Base-by-base conservation (phyloP, 2,888 invertebrate genomes). In the Stenoptilia bipunctidactyla region DNA sequence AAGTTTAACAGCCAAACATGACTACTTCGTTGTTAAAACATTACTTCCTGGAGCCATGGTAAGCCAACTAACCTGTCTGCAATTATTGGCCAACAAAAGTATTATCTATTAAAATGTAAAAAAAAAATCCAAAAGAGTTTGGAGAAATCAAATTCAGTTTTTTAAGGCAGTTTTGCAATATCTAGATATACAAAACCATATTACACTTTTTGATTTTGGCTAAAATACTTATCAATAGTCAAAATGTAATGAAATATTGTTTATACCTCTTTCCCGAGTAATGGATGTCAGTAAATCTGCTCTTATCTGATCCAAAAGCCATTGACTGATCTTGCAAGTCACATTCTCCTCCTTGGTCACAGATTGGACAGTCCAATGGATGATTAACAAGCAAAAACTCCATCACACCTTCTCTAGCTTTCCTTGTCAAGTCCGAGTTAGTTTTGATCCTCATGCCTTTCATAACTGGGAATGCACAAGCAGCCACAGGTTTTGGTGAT, bases 381-480 rank as follows among this genome's bases (percentile, higher is more conserved):
- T 99, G 99, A 66, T 99, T 99, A 45, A 98, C 95, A 15, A 99
- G 85, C 36, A 99, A 84, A 68, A 99, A 99, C 79, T 99, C 99
- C 99, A 99, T 99, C 1, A 99, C 98, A 53, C 98, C 85, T 53
- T 88, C 88, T 9, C 88, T 80, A 1, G 89, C 89, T 66, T 91
- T 82, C 47, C 88, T 88, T 0, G 96, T 96, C 80, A 98, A 86
- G 53, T 96, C 96, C 0, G 98, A 98, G 70, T 99, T 94, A 13
- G 99, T 99, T 73, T 98, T 98, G 13, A 99, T 90, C 50, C 93
- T 89, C 99, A 96, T 96, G n/a, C 98, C 99, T 75, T 98, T 98
- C 98, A 99, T 97, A 0, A 99, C 98, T 0, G 99, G 99, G 98
- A 99, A 99, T 10, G 99, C 99, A 74, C 99, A 99, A 0, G 98